phyloP scores from a whole-genome alignment of 2,113 vertebrate species.

The Toxotes chatareus region DNA sequence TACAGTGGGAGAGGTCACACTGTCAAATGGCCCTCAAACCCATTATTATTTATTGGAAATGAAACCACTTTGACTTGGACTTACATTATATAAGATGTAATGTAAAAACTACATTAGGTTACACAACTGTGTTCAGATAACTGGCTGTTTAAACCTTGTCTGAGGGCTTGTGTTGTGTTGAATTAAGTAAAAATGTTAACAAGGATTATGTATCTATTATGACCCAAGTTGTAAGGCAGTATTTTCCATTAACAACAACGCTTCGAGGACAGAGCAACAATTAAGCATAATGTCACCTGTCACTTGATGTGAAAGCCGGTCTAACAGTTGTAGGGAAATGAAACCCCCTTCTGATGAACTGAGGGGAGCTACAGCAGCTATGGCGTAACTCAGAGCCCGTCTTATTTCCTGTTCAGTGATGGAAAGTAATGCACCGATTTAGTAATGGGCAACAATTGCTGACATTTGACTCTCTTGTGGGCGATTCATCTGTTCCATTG shows the following conservation, averaged over 20 bases:
- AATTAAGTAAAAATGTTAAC: background rate
- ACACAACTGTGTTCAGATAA: background rate
- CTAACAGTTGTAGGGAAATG: slow-evolving; percentile 39
- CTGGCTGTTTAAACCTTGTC: too few relatives aligned
- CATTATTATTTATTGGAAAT: too few relatives aligned
- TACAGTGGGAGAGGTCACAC: too few relatives aligned
- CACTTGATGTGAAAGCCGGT: slow-evolving; percentile 15
- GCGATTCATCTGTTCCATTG: slow-evolving; percentile 59
- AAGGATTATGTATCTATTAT: background rate
- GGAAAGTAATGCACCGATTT: slow-evolving; percentile 63
- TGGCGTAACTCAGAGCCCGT: slow-evolving; percentile 41
- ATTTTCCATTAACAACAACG: slow-evolving; percentile 1
- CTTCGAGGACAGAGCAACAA: background rate
- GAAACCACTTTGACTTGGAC: too few relatives aligned
- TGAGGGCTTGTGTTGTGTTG: too few relatives aligned
- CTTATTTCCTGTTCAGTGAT: slow-evolving; percentile 66
- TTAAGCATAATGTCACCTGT: background rate
- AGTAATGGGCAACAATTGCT: slow-evolving; percentile 52
- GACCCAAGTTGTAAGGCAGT: background rate
- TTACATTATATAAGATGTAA: too few relatives aligned
- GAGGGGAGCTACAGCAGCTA: background rate
- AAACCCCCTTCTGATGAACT: slow-evolving; percentile 46
- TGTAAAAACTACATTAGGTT: background rate
- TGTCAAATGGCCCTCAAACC: too few relatives aligned
- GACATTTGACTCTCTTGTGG: slow-evolving; percentile 61